Evolutionary conservation across 2,888 invertebrate species (phyloP), one percentile per base, ranked within the genome.

Genomic region (Cenopis cana): DNA sequence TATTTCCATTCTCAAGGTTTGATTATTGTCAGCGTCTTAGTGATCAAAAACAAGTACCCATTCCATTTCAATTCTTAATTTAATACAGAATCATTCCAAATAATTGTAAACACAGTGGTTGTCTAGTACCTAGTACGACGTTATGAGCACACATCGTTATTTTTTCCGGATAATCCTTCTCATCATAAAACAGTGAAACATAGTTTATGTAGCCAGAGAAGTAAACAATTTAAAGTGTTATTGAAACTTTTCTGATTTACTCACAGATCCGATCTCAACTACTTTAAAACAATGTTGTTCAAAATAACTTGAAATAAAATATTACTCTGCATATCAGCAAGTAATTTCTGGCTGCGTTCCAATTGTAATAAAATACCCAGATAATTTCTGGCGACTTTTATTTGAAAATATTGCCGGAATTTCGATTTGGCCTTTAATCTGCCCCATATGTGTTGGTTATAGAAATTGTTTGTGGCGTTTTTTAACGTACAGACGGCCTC

Each of bases 361-460:
- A 69, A 56, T 41, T 33, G 41, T 59, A 65, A 70, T 65, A 70
- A 65, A 59, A 52, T 59, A 52, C 59, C 38, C 12, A 36, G 56
- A 65, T 52, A 70, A 70, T 65, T 60, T 24, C 38, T 14, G 33
- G 41, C 56, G 62, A 69, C 69, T 69, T 61, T 61, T 36, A 62
- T 69, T 69, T 69, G 18, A 56, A 69, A 62, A 49, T 49, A 62
- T 60, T 41, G 60, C 49, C 55, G 29, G 41, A 49, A 38, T 52
- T 61, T 46, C 60, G 52, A 68, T 68, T 59, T 68, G 24, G 59
- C 50, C 46, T 33, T 57, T 46, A 56, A 33, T 57, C 56, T 33
- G 5, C 17, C 46, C 56, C 65, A 56, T 24, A 24, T 52, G 29
- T 62, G 62, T 62, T 62, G 50, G 52, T 62, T 29, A 14, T 36